These are phyloP conservation scores for Okamejei kenojei DNA, from an alignment of 2,797 vertebrate genomes.

Conservation along the genomic window DNA sequence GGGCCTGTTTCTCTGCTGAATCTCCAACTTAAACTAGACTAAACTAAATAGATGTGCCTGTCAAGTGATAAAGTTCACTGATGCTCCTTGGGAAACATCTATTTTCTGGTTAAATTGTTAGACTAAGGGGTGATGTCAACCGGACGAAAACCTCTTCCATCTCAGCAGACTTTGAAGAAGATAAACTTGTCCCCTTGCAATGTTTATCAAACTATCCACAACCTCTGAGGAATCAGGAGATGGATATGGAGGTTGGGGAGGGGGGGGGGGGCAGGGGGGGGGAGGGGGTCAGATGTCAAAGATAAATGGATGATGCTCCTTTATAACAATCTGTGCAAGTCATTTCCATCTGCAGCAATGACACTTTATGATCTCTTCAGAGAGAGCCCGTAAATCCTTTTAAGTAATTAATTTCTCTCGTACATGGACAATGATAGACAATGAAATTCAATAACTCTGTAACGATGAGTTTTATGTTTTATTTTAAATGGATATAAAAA, in stretches of 20 bases:
- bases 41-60: background rate
- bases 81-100: background rate
- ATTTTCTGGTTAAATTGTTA: background rate
- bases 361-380: background rate
- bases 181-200: background rate
- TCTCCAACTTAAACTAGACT: too few relatives aligned
- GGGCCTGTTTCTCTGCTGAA: too few relatives aligned
- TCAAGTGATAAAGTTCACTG: background rate
- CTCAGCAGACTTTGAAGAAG: background rate
- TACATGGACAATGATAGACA: background rate
- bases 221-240: background rate
- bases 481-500: too few relatives aligned
- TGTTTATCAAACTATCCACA: background rate
- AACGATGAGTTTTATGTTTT: background rate
- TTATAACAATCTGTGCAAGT: conserved; percentile 7
- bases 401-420: conserved; percentile 14
- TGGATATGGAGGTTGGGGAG: background rate
- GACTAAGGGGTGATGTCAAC: background rate
- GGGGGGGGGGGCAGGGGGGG: too few relatives aligned
- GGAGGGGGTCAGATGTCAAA: background rate
- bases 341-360: background rate
- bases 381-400: background rate
- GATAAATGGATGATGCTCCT: conserved; percentile 2
- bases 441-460: conserved; percentile 24
- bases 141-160: background rate